Conservation (phyloP, 2,113 vertebrate genomes). For the Pionites leucogaster region DNA sequence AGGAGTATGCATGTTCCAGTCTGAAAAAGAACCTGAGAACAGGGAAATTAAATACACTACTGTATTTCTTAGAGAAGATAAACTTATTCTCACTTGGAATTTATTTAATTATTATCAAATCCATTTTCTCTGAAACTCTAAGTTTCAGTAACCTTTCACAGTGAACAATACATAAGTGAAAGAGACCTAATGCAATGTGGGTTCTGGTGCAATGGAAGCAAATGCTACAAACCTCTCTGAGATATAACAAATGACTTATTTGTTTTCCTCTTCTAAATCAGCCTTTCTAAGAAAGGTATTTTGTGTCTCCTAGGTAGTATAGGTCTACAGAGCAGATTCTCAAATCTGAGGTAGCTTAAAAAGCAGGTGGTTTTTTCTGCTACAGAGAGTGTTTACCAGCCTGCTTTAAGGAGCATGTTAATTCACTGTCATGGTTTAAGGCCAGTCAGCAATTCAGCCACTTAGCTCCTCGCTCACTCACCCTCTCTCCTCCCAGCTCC, state of each 20-base stretch:
- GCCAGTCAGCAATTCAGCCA: no score
- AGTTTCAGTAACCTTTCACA: not conserved
- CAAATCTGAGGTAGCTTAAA: not conserved
- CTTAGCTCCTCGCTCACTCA: no score
- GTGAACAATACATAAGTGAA: not conserved
- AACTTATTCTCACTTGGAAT: not conserved
- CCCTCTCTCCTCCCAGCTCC: no score
- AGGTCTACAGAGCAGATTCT: not conserved
- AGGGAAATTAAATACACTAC: constrained; percentile 5
- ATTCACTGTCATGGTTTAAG: not conserved
- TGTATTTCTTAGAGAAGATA: constrained; percentile 12
- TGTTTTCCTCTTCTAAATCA: not conserved
- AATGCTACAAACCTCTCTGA: not conserved
- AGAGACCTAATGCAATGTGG: not conserved
- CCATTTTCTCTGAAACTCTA: not conserved
- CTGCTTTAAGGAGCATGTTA: not conserved
- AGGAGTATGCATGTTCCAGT: not conserved
- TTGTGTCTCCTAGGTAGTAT: not conserved
- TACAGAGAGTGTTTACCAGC: not conserved
- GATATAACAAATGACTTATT: not conserved
- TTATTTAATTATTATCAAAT: constrained; percentile 5
- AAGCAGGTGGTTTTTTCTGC: not conserved
- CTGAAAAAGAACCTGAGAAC: constrained; percentile 1
- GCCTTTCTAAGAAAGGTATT: not conserved
- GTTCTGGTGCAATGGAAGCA: not conserved